Conservation (phyloP, 2,797 vertebrate genomes). For the Anableps anableps region DNA sequence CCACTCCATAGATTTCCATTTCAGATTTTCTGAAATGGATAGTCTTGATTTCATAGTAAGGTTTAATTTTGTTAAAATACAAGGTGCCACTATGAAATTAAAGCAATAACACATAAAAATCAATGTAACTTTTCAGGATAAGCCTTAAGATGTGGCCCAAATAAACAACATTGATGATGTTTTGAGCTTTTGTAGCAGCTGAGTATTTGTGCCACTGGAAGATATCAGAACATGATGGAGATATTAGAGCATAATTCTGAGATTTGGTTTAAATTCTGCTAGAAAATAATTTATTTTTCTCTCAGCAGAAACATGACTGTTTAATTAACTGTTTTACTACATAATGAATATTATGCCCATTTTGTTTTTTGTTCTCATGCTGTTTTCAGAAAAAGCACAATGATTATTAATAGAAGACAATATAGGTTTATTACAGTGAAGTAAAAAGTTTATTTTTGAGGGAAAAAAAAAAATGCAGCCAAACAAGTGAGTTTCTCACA, state of each 20-base stretch:
- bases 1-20: background rate
- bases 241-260: background rate
- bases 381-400: background rate
- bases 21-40: background rate
- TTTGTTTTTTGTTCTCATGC: background rate
- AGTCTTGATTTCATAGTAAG: background rate
- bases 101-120: background rate
- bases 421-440: conserved; percentile 21
- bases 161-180: background rate
- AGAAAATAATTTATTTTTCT: background rate
- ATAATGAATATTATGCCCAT: too few relatives aligned
- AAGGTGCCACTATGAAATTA: too few relatives aligned
- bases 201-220: background rate
- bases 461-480: conserved; percentile 6
- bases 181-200: background rate
- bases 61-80: too few relatives aligned
- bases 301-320: background rate
- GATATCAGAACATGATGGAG: background rate
- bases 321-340: too few relatives aligned
- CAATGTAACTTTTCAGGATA: background rate
- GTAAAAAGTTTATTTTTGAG: conserved; percentile 69
- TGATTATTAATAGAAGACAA: conserved; percentile 6
- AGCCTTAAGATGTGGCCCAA: background rate
- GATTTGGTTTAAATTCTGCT: background rate
- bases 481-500: conserved; percentile 47